Percentiles rank a stretch among this genome's conserved stretches.
Conservation (phyloP, 2,797 vertebrate species). For the Pangasius sanitwongsei region DNA sequence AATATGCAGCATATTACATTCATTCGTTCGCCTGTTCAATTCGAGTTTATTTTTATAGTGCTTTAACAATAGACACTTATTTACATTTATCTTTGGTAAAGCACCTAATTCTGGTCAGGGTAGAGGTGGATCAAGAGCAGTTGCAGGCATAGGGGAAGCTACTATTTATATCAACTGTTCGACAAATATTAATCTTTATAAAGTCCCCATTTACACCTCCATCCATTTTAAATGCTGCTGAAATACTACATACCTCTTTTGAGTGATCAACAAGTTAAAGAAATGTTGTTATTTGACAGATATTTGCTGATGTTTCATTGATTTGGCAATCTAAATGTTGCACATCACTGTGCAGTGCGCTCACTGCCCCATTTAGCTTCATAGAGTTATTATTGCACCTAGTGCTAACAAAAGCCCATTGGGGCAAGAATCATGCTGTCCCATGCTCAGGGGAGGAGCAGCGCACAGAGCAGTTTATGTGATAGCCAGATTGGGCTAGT, state of each 20-base stretch:
- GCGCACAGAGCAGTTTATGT: not conserved
- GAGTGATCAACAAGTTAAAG: not conserved
- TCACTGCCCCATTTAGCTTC: not conserved
- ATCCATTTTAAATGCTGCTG: not conserved
- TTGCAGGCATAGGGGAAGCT: not conserved
- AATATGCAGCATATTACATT: not conserved
- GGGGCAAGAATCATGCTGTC: not conserved
- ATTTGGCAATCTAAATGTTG: not conserved
- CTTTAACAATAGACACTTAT: not conserved
- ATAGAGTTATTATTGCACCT: not conserved
- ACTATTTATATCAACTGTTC: not conserved
- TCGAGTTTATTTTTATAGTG: not conserved
- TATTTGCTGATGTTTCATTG: not conserved
- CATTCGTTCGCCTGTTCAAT: not conserved
- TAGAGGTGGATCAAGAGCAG: not conserved
- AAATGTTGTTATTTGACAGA: not conserved
- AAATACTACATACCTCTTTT: not conserved
- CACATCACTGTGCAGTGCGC: not conserved
- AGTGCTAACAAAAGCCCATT: not conserved
- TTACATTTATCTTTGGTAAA: not conserved
- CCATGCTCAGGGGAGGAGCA: not conserved
- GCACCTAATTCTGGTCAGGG: not conserved
- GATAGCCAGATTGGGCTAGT: not conserved
- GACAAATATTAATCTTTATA: not conserved
- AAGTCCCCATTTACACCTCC: not conserved